These are phyloP conservation scores for Scolopax rusticola DNA, from an alignment of 2,797 vertebrate species.

Conservation along the genomic window DNA sequence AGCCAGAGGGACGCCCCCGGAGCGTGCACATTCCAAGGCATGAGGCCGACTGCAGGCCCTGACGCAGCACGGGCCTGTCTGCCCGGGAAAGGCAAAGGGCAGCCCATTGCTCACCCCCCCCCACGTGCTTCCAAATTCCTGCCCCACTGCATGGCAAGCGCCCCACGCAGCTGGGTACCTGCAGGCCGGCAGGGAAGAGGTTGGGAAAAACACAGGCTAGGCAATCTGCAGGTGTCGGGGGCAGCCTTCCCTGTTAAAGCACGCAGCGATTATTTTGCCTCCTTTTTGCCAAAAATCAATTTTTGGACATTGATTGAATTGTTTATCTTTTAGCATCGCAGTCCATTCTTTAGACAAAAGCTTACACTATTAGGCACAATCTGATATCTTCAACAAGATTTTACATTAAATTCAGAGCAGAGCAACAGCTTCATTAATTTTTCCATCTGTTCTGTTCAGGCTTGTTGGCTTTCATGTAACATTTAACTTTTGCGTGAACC, in stretches of 20 bases:
- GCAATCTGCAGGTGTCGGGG: neutral
- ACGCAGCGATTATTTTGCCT: neutral
- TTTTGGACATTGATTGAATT: neutral
- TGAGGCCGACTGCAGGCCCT: neutral
- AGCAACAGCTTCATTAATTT: constrained; percentile 44
- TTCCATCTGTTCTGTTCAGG: constrained; percentile 49
- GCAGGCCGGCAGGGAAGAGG: neutral
- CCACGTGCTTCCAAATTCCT: neutral
- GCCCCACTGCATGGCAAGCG: accelerated
- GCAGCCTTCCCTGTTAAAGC: neutral
- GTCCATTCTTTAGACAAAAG: neutral
- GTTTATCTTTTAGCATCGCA: neutral
- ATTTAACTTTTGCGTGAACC: constrained; percentile 22
- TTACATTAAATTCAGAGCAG: constrained; percentile 38
- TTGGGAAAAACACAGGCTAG: neutral
- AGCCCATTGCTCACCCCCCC: neutral
- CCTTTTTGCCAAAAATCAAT: neutral
- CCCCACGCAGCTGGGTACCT: neutral
- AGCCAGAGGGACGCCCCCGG: neutral
- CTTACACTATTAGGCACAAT: neutral
- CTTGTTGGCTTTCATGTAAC: constrained; percentile 19
- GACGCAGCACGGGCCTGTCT: neutral
- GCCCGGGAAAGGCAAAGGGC: neutral
- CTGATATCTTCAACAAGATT: constrained; percentile 36
- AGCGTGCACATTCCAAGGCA: neutral